Conservation (phyloP, 1,140 invertebrate genomes). For the Diabrotica undecimpunctata region DNA sequence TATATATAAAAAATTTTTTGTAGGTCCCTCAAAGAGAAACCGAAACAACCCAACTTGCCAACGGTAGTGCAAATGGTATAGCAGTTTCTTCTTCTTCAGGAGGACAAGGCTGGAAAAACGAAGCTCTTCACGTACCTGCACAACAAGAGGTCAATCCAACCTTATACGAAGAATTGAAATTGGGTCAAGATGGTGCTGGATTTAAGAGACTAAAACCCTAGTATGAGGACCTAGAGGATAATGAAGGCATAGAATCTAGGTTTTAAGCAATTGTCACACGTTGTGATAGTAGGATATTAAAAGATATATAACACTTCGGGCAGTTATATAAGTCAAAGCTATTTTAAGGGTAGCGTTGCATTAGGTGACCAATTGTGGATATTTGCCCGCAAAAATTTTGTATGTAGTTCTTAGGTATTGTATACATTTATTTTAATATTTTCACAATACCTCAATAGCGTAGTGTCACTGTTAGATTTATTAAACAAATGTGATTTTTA, state of each 20-base stretch:
- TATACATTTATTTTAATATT: constrained; percentile 14
- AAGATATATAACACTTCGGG: too few relatives aligned
- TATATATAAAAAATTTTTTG: not conserved
- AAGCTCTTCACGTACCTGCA: constrained; percentile 44
- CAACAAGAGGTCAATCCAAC: constrained; percentile 66
- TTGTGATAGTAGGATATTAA: constrained; percentile 22
- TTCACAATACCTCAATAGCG: constrained; percentile 17
- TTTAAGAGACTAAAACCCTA: constrained; percentile 66
- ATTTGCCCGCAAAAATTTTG: constrained; percentile 5
- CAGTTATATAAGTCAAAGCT: too few relatives aligned
- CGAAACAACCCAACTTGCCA: constrained; percentile 31
- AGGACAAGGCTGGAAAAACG: constrained; percentile 48
- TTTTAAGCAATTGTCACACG: constrained; percentile 30
- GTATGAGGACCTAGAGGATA: constrained; percentile 39
- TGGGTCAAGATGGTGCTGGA: constrained; percentile 72
- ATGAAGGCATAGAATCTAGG: constrained; percentile 33
- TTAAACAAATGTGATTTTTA: constrained; percentile 19
- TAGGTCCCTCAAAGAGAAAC: constrained; percentile 37
- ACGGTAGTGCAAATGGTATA: constrained; percentile 45
- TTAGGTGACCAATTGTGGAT: too few relatives aligned
- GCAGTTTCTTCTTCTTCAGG: constrained; percentile 43
- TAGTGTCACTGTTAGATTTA: constrained; percentile 14
- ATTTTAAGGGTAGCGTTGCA: too few relatives aligned
- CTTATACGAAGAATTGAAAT: constrained; percentile 73
- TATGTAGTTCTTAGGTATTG: constrained; percentile 9